phyloP scores from a whole-genome alignment of 1,140 invertebrate species.

The Cataglyphis hispanica region DNA sequence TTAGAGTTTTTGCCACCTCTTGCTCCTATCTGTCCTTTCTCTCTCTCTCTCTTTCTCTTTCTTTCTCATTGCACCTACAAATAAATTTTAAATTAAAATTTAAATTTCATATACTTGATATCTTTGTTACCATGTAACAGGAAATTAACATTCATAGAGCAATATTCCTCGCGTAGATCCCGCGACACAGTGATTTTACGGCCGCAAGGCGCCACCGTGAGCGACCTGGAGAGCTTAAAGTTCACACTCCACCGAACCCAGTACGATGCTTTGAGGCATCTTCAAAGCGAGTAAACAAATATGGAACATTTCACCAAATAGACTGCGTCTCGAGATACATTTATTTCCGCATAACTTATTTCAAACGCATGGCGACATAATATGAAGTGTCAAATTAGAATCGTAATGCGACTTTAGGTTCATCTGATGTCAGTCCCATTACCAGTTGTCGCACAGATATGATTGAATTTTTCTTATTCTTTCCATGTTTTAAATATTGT shows the following conservation, averaged over 20 bases:
- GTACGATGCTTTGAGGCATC: not conserved
- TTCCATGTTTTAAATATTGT: not conserved
- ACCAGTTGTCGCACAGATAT: not conserved
- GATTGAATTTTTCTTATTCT: not conserved
- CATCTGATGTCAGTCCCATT: not conserved
- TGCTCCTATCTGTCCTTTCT: no score
- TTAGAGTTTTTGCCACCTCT: not conserved
- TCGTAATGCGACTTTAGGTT: not conserved
- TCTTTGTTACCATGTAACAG: not conserved
- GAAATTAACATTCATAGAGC: not conserved
- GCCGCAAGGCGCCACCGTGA: no score
- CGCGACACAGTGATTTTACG: not conserved
- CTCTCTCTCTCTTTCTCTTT: no score
- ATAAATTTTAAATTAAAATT: no score
- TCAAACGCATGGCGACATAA: not conserved
- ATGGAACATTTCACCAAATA: not conserved
- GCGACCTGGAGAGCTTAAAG: not conserved
- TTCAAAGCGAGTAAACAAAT: conserved; percentile 18
- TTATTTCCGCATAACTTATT: conserved; percentile 5
- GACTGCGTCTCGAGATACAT: not conserved
- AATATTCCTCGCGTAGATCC: not conserved
- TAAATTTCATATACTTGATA: not conserved
- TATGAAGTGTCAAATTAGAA: not conserved
- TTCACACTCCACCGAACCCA: not conserved
- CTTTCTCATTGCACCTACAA: no score